phyloP scores from a whole-genome alignment of 2,888 invertebrate genomes.

The Buathra laborator region DNA sequence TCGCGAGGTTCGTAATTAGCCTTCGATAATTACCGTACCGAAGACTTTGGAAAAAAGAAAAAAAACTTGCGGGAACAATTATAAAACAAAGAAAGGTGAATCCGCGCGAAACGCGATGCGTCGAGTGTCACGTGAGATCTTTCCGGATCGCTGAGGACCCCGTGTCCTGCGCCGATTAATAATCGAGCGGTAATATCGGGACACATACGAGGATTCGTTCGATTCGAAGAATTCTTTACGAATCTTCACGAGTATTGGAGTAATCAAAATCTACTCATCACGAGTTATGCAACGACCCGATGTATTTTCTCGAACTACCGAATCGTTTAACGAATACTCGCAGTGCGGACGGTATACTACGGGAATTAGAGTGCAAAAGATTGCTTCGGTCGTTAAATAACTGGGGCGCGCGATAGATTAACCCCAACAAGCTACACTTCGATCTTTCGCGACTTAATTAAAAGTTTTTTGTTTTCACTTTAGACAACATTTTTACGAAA shows the following conservation, averaged over 20 bases:
- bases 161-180: neutral
- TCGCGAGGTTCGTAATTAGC: neutral
- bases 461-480: no score
- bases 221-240: neutral
- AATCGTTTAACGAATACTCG: neutral
- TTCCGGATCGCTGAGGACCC: conserved; percentile 36
- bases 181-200: neutral
- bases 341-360: no score
- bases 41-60: neutral
- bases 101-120: neutral
- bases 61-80: neutral
- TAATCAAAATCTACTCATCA: neutral
- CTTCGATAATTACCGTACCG: neutral
- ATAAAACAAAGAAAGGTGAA: conserved; percentile 26
- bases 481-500: no score
- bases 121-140: conserved; percentile 26
- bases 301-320: conserved; percentile 4
- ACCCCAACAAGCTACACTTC: no score
- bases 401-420: no score
- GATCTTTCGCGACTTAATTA: no score
- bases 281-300: neutral
- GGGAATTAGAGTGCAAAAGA: no score
- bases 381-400: no score
- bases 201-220: neutral
- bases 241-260: neutral